phyloP scores from a whole-genome alignment of 2,888 invertebrate species.

The Ariolimax columbianus region DNA sequence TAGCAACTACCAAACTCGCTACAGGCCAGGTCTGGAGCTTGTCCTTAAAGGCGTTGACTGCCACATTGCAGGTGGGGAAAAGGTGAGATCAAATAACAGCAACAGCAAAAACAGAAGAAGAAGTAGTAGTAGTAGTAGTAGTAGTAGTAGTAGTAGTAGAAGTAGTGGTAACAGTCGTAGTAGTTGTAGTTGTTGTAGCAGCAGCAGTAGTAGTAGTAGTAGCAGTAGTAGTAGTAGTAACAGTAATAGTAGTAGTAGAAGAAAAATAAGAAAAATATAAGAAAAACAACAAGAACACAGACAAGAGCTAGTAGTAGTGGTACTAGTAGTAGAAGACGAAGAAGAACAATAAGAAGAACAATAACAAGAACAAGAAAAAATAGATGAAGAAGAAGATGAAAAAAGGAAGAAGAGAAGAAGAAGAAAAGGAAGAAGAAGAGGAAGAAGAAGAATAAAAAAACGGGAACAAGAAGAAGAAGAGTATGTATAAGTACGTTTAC shows the following conservation, averaged over 20 bases:
- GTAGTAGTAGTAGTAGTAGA: background rate
- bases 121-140: background rate
- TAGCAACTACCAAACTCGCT: conserved; percentile 71
- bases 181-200: background rate
- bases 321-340: too few relatives aligned
- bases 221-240: background rate
- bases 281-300: too few relatives aligned
- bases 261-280: too few relatives aligned
- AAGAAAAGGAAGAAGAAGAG: too few relatives aligned
- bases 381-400: too few relatives aligned
- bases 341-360: too few relatives aligned
- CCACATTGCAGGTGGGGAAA: conserved; percentile 71
- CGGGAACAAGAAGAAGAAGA: too few relatives aligned
- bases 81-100: conserved; percentile 60
- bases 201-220: background rate
- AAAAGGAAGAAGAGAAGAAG: too few relatives aligned
- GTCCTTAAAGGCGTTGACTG: conserved; percentile 73
- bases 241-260: background rate
- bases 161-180: background rate
- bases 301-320: too few relatives aligned
- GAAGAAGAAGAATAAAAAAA: too few relatives aligned
- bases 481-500: too few relatives aligned
- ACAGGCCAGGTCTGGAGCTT: conserved; percentile 74
- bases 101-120: background rate
- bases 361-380: too few relatives aligned